Evolutionary conservation across 2,797 vertebrate species (phyloP), one percentile per base, ranked within the genome.

Genomic region (Tamandua tetradactyla): DNA sequence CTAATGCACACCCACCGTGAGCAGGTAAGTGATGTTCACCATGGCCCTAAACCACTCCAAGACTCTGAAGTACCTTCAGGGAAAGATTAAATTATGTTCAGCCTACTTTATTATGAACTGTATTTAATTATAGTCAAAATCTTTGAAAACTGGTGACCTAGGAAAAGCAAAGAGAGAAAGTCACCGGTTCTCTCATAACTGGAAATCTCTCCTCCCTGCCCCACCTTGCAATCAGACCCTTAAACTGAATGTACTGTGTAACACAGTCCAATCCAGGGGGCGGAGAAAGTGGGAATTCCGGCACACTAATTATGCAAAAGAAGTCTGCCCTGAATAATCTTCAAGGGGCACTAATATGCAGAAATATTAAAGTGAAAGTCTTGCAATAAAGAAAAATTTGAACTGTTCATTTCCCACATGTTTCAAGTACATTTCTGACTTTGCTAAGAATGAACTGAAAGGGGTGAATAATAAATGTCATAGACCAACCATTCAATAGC

Each of bases 81-180:
- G 93, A 89, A 95, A 95, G 78, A 95, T 92, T 95, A 95, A 97
- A 97, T 97, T 94, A 97, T 92, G 82, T 75, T 95, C 94, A 95
- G 90, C 95, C 94, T 94, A 44, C 90, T 92, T 97, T 91, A 91
- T 90, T 81, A 95, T 47, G 62, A 95, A 95, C 80, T 86, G 44
- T 84, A 91, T 92, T 96, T 97, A 95, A 97, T 97, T 92, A 95
- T 79, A 83, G 59, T 87, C 55, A 90, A 80, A 81, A 93, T 94
- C 89, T 92, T 90, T 90, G 94, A 95, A 91, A 95, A 91, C 4
- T 78, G 40, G 79, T 64, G 89, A 95, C 87, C 91, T 55, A 80
- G 79, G 83, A 80, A 95, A 93, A 88, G 57, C 61, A 52, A 11
- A 68, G 83, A 92, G 80, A 92, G 44, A 55, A 87, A 94, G 83